Percentiles rank a stretch among this genome's conserved stretches.
These are phyloP conservation scores for Peromyscus californicus DNA, from an alignment of 2,113 vertebrate species.

Conservation along the genomic window DNA sequence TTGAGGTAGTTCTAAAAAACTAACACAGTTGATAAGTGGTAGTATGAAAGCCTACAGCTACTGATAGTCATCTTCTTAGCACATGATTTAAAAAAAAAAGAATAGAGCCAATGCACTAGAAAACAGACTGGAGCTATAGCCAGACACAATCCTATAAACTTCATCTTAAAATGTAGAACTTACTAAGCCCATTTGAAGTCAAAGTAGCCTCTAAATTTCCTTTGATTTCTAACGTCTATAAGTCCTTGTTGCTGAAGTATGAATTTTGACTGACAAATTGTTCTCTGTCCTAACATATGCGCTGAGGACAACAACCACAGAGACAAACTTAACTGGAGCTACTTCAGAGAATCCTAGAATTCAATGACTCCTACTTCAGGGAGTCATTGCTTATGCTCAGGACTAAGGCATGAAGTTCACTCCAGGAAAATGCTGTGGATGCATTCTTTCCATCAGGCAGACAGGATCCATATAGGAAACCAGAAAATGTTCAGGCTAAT, in stretches of 20 bases:
- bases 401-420: background rate
- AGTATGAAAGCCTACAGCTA: background rate
- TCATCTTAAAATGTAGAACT: slow-evolving; percentile 11
- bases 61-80: background rate
- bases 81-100: background rate
- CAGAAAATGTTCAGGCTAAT: background rate
- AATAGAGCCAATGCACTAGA: background rate
- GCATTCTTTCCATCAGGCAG: background rate
- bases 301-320: background rate
- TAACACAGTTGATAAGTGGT: background rate
- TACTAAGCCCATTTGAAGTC: background rate
- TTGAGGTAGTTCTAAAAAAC: slow-evolving; percentile 10
- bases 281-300: background rate
- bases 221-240: background rate
- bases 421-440: background rate
- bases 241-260: background rate
- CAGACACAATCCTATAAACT: background rate
- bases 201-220: background rate
- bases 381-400: background rate
- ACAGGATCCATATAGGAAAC: background rate
- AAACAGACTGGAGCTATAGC: slow-evolving; percentile 2
- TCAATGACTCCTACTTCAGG: no score
- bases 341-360: background rate
- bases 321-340: background rate
- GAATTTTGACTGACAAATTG: background rate